Percentiles rank a stretch among this genome's conserved stretches.
Conservation (phyloP, 2,888 invertebrate species). For the Dascillus cervinus region DNA sequence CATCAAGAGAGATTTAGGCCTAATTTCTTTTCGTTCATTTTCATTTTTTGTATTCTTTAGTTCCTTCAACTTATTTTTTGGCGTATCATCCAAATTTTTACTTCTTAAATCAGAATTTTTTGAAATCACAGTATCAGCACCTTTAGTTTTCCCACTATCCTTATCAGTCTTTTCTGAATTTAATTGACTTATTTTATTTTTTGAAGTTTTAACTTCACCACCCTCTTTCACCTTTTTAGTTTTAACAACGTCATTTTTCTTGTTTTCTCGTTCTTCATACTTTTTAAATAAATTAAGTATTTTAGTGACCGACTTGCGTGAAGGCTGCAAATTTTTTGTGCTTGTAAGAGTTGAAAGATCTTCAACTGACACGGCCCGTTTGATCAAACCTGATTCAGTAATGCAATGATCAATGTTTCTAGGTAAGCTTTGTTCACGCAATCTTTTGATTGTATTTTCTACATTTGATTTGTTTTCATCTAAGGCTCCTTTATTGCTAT, state of each 20-base stretch:
- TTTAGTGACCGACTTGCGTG: conserved; percentile 62
- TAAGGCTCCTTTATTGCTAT: conserved; percentile 32
- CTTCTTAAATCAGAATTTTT: conserved; percentile 22
- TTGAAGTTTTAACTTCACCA: conserved; percentile 19
- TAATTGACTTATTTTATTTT: conserved; percentile 15
- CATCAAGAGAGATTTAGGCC: conserved; percentile 48
- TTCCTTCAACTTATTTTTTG: not conserved
- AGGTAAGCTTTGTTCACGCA: conserved; percentile 62
- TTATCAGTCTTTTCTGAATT: conserved; percentile 17
- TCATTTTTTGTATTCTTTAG: not conserved
- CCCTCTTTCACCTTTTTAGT: conserved; percentile 22
- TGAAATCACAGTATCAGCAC: conserved; percentile 20
- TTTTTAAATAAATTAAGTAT: conserved; percentile 72
- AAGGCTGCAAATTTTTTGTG: conserved; percentile 46
- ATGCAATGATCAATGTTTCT: conserved; percentile 40
- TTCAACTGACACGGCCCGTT: conserved; percentile 65
- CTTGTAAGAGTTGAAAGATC: conserved; percentile 50
- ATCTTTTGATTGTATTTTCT: conserved; percentile 50
- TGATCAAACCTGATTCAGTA: conserved; percentile 62
- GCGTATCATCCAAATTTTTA: not conserved
- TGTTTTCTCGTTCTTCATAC: conserved; percentile 46
- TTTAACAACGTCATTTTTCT: conserved; percentile 27
- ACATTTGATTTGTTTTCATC: conserved; percentile 41
- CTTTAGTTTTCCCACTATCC: conserved; percentile 8
- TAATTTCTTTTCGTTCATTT: conserved; percentile 41